phyloP scores from a whole-genome alignment of 92 coral and sea anemone species.

The Metridium senile region DNA sequence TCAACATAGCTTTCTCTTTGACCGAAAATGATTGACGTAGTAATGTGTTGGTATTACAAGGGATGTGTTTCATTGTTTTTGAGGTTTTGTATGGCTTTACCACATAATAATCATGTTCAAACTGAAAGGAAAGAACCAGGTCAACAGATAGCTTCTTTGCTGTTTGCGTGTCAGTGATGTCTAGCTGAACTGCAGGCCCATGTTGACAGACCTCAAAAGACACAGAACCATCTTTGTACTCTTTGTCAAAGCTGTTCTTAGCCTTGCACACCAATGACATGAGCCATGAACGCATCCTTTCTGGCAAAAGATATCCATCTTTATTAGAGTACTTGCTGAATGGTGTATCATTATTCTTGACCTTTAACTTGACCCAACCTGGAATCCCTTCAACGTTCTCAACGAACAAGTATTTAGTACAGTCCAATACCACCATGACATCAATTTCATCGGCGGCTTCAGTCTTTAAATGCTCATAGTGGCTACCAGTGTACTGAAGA shows the following conservation, averaged over 20 bases:
- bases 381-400: slow-evolving; percentile 37
- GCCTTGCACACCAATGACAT: slow-evolving; percentile 54
- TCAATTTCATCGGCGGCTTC: slow-evolving; percentile 90
- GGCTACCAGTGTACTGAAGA: slow-evolving; percentile 77
- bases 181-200: slow-evolving; percentile 86
- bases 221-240: slow-evolving; percentile 3
- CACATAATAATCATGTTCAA: slow-evolving; percentile 56
- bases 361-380: slow-evolving; percentile 66
- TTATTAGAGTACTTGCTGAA: slow-evolving; percentile 39
- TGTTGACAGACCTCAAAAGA: slow-evolving; percentile 52
- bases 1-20: slow-evolving; percentile 48
- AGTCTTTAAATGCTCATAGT: slow-evolving; percentile 76
- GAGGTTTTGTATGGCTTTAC: slow-evolving; percentile 54
- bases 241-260: slow-evolving; percentile 27
- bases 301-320: slow-evolving; percentile 52
- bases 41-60: slow-evolving; percentile 21
- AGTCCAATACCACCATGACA: slow-evolving; percentile 69
- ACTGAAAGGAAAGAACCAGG: slow-evolving; percentile 66
- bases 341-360: slow-evolving; percentile 27
- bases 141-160: slow-evolving; percentile 61
- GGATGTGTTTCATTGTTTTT: slow-evolving; percentile 10
- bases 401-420: slow-evolving; percentile 40
- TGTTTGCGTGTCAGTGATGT: slow-evolving; percentile 47
- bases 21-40: slow-evolving; percentile 72
- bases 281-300: slow-evolving; percentile 65